These are phyloP conservation scores for Ophonus ardosiacus DNA, from an alignment of 2,888 invertebrate species.

Conservation along the genomic window DNA sequence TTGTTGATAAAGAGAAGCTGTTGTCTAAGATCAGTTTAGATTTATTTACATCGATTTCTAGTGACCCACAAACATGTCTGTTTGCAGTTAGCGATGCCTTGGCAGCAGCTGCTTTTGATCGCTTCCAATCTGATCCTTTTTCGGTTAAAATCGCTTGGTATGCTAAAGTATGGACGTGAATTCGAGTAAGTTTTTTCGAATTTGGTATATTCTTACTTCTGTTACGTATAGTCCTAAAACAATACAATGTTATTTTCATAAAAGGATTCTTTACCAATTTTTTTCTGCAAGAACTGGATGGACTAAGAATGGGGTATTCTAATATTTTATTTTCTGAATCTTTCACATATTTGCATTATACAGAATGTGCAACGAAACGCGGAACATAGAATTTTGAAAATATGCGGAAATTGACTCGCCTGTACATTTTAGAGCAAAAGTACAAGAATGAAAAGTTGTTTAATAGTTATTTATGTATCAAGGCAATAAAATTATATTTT, in stretches of 20 bases:
- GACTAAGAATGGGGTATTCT: no score
- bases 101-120: conserved; percentile 87
- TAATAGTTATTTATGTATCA: no score
- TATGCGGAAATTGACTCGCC: no score
- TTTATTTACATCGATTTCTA: conserved; percentile 77
- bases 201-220: conserved; percentile 75
- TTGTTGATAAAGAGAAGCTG: conserved; percentile 86
- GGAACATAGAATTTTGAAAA: no score
- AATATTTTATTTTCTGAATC: no score
- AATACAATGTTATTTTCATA: background rate
- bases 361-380: no score
- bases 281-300: no score
- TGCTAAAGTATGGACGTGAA: conserved; percentile 92
- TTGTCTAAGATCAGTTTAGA: conserved; percentile 86
- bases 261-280: no score
- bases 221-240: conserved; percentile 76
- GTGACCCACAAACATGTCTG: conserved; percentile 87
- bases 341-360: no score
- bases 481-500: no score
- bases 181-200: conserved; percentile 82
- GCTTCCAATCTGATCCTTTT: conserved; percentile 85
- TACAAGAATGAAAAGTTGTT: no score
- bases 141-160: conserved; percentile 89
- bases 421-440: no score
- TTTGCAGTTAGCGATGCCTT: conserved; percentile 90